Conservation (phyloP, 2,888 invertebrate genomes). For the Cancer borealis region DNA sequence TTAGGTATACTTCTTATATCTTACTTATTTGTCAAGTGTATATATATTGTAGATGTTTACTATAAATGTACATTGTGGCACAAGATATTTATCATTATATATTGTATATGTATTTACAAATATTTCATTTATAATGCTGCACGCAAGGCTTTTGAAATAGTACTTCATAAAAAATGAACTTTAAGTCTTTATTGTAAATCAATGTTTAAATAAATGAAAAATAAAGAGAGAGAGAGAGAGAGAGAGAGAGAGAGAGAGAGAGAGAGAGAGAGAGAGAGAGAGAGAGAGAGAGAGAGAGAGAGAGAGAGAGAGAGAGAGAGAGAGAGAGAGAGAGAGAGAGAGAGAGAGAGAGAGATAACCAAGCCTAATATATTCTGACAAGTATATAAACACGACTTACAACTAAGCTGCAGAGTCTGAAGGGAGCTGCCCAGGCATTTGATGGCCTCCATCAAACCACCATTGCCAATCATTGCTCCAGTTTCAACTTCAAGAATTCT, state of each 20-base stretch:
- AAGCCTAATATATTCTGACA: background rate
- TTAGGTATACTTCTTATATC: no score
- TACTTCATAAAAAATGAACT: no score
- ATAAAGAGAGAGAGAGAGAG: no score
- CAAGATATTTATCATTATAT: no score
- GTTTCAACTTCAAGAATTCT: constrained; percentile 71
- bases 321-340: background rate
- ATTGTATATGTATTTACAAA: no score
- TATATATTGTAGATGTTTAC: no score
- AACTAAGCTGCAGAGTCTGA: constrained; percentile 68
- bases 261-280: constrained; percentile 45
- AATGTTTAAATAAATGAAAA: no score
- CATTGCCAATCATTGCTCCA: constrained; percentile 60
- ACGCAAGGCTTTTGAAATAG: no score
- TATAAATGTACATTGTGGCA: no score
- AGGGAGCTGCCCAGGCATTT: constrained; percentile 64
- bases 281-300: constrained; percentile 45
- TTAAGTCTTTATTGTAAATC: no score
- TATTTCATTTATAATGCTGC: background rate
- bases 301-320: constrained; percentile 42
- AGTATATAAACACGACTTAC: constrained; percentile 54
- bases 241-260: constrained; percentile 12
- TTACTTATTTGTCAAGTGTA: no score
- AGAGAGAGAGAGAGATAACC: background rate
- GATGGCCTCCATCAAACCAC: constrained; percentile 66